These are phyloP conservation scores for Callorhinus ursinus DNA, from an alignment of 2,113 vertebrate species.

Conservation along the genomic window DNA sequence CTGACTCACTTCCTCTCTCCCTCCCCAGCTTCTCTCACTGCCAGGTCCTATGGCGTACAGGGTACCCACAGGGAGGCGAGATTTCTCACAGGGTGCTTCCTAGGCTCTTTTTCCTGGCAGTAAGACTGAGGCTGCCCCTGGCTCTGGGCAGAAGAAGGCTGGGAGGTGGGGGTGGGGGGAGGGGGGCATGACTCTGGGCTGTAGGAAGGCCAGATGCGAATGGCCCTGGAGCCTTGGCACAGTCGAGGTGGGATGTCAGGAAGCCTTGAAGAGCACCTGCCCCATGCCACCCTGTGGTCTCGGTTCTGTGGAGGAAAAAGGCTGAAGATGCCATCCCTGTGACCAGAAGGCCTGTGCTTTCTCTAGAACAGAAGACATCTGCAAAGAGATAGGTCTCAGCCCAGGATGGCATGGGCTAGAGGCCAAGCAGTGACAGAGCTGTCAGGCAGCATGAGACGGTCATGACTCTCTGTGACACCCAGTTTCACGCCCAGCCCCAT, in stretches of 20 bases:
- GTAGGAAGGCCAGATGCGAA: background rate
- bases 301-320: slow-evolving; percentile 9
- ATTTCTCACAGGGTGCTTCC: background rate
- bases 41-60: slow-evolving; percentile 46
- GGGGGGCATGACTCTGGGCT: background rate
- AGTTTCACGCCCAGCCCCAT: slow-evolving; percentile 5
- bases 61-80: background rate
- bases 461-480: background rate
- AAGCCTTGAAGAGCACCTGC: background rate
- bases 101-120: background rate
- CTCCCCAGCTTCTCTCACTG: slow-evolving; percentile 2
- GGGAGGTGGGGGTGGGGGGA: background rate
- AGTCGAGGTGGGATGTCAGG: background rate
- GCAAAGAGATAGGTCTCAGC: slow-evolving; percentile 30
- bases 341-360: background rate
- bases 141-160: background rate
- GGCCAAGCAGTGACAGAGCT: slow-evolving; percentile 60
- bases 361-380: slow-evolving; percentile 39
- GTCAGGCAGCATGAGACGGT: slow-evolving; percentile 27
- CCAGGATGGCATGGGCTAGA: slow-evolving; percentile 57
- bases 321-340: background rate
- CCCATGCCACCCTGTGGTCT: background rate
- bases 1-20: slow-evolving; percentile 79
- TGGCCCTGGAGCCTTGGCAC: background rate
- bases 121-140: background rate